Evolutionary conservation across 2,888 invertebrate genomes (phyloP), one percentile per base, ranked within the genome.

Genomic region (Tanytarsus gracilentus): DNA sequence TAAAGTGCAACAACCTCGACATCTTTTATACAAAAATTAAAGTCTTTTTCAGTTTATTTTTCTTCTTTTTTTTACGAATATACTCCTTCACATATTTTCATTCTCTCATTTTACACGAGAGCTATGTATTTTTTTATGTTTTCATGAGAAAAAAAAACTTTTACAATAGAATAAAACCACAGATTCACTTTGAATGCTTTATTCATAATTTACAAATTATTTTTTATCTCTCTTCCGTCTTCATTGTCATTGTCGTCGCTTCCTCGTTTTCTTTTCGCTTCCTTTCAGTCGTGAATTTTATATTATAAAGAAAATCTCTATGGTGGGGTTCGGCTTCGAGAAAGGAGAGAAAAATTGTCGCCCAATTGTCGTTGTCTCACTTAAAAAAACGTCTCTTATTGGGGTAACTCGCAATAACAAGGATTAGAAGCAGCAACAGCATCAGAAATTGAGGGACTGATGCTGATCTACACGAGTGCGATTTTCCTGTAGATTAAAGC

Each of bases 131-230:
- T 49, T 26, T 49, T n/a, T 39, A 6, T 9, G 9, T 49, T 49
- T 49, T 49, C 27, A 26, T 51, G 16, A 39, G 18, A 55, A 33
- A 55, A 40, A 27, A 55, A 44, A 23, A 9, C 16, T 44, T 44
- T 44, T 18, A 44, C 44, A 44, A 44, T 44, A 44, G 44, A 44
- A 44, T 30, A 55, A 55, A 55, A 55, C 55, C 55, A 55, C 55
- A 55, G 55, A 33, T 55, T 55, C 55, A 55, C 55, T 55, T 55
- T 55, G 55, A 55, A 55, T 55, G 55, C 55, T 55, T 55, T 40
- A 40, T 25, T 40, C 26, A 40, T 40, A 55, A 55, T 55, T 55
- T 55, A 55, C 55, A 55, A 39, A 18, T 40, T 40, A 49, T 23
- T 27, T 55, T 6, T 21, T 8, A 23, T 23, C 21, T 40, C 40